Conservation (phyloP, 2,888 invertebrate species). For the Torymus texanus region DNA sequence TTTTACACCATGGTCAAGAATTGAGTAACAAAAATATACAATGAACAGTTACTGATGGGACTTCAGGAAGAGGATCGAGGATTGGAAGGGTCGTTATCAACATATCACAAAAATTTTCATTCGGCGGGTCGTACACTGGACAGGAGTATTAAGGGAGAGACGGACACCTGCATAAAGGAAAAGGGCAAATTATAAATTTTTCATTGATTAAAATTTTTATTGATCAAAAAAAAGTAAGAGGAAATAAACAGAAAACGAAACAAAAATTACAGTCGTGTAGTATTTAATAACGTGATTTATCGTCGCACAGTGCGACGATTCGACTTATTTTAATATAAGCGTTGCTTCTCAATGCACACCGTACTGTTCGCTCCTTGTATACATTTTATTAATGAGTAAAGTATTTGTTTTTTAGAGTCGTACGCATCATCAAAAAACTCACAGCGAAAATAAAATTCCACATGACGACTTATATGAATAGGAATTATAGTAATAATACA, state of each 20-base stretch:
- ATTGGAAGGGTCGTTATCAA: background rate
- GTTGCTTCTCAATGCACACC: slow-evolving; percentile 39
- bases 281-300: slow-evolving; percentile 52
- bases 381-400: slow-evolving; percentile 20
- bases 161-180: slow-evolving; percentile 38
- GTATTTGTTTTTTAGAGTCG: slow-evolving; percentile 27
- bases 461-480: slow-evolving; percentile 63
- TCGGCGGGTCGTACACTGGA: slow-evolving; percentile 26
- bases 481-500: slow-evolving; percentile 64
- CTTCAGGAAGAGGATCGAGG: no score
- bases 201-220: slow-evolving; percentile 49
- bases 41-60: no score
- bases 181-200: slow-evolving; percentile 24
- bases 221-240: slow-evolving; percentile 36
- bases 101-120: slow-evolving; percentile 26
- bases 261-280: slow-evolving; percentile 46
- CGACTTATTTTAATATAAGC: slow-evolving; percentile 41
- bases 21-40: no score
- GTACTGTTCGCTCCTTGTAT: slow-evolving; percentile 48
- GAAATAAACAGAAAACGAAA: slow-evolving; percentile 32
- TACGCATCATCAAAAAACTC: slow-evolving; percentile 60
- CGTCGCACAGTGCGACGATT: slow-evolving; percentile 43
- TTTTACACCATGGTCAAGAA: slow-evolving; percentile 12
- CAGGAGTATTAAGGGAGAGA: slow-evolving; percentile 21
- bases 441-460: slow-evolving; percentile 64